A percentile compares a stretch with the other conserved stretches of the same genome.
Conservation (phyloP, 2,888 invertebrate species). For the Eupithecia vulgata region DNA sequence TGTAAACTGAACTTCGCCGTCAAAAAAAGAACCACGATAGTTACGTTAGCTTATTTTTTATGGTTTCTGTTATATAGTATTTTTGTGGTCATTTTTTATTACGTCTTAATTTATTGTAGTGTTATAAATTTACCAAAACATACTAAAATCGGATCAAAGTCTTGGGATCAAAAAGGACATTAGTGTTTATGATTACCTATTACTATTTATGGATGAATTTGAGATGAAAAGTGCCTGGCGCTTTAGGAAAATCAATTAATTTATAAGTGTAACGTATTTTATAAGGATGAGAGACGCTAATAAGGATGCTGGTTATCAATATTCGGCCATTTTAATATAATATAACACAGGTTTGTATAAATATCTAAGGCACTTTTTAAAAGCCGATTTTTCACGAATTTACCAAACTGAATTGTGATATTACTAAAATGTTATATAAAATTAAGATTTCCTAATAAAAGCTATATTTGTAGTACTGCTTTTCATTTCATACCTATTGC, state of each 20-base stretch:
- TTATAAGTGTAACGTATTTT: neutral
- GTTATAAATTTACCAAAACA: neutral
- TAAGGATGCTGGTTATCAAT: neutral
- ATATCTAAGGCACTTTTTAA: neutral
- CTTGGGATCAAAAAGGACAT: neutral
- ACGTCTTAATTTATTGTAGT: neutral
- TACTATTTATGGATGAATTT: neutral
- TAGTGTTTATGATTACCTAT: neutral
- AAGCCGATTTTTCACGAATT: neutral
- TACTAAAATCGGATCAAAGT: neutral
- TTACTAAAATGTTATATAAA: neutral
- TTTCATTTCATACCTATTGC: neutral
- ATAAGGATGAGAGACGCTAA: neutral
- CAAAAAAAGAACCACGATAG: neutral
- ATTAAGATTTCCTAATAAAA: slow-evolving; percentile 3
- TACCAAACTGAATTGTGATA: slow-evolving; percentile 10
- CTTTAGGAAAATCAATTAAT: neutral
- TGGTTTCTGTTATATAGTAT: neutral
- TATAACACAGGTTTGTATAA: neutral
- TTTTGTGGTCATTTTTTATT: neutral
- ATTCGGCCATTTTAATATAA: neutral
- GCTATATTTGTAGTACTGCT: neutral
- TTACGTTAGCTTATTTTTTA: neutral
- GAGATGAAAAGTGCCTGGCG: neutral
- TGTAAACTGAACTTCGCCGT: slow-evolving; percentile 45